phyloP scores from a whole-genome alignment of 2,797 vertebrate species.

The Acanthurus lineatus region DNA sequence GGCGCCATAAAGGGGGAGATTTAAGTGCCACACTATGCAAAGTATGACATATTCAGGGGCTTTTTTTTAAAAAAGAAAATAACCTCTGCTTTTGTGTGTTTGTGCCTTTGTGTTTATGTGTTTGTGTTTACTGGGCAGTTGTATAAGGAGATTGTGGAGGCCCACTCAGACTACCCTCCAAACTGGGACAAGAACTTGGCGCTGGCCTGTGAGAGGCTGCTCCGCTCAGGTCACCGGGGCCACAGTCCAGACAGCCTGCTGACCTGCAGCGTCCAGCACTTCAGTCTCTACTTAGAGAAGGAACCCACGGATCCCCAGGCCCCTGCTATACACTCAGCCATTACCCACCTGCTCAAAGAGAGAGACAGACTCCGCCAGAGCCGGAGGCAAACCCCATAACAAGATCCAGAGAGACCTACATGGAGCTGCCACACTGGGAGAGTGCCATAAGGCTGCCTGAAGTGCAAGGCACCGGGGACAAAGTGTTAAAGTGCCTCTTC shows the following conservation, averaged over 20 bases:
- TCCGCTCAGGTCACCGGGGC: slow-evolving; percentile 81
- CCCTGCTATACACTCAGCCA: slow-evolving; percentile 86
- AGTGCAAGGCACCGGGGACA: neutral
- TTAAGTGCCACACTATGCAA: slow-evolving; percentile 44
- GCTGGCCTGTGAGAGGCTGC: slow-evolving; percentile 93
- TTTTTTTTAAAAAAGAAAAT: neutral
- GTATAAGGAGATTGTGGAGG: slow-evolving; percentile 92
- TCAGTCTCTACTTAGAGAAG: slow-evolving; percentile 88
- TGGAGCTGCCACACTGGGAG: slow-evolving; percentile 25
- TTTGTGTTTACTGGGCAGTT: slow-evolving; percentile 82
- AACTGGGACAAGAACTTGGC: slow-evolving; percentile 99
- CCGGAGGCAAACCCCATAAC: slow-evolving; percentile 55
- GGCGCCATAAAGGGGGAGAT: slow-evolving; percentile 42
- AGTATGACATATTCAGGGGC: slow-evolving; percentile 7
- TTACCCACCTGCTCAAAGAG: slow-evolving; percentile 90
- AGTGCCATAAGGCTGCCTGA: neutral
- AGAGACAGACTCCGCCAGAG: slow-evolving; percentile 81
- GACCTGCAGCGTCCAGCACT: slow-evolving; percentile 89
- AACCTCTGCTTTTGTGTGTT: slow-evolving; percentile 45
- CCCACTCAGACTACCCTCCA: slow-evolving; percentile 89
- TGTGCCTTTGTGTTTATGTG: slow-evolving; percentile 29
- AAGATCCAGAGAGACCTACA: slow-evolving; percentile 27
- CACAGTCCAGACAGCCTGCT: slow-evolving; percentile 87
- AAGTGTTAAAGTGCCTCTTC: slow-evolving; percentile 32
- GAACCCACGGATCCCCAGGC: slow-evolving; percentile 90